Base-by-base conservation (phyloP, 2,888 invertebrate genomes). In the Metalampra italica region DNA sequence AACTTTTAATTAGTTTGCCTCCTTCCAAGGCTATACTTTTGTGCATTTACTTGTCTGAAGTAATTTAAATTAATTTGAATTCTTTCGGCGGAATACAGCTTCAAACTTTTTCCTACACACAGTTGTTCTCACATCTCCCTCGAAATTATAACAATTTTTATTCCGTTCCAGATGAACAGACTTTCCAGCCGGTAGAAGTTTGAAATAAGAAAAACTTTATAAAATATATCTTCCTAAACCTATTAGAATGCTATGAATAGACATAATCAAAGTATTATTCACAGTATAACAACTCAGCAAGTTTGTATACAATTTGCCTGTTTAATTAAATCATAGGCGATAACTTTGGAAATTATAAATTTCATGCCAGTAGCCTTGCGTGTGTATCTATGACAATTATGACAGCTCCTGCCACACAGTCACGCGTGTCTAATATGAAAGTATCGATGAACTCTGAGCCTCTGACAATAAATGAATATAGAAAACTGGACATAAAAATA, bases 1-100 rank as follows among this genome's bases (percentile, higher is more conserved):
- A 88, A 88, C 85, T 88, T 89, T 87, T 88, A 88, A 89, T 88
- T 87, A 87, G 86, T 88, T 87, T 73, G 76, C 78, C 76, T 82
- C 71, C 78, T 80, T 78, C 79, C 70, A 74, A 22, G 22, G 73
- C 80, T 71, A 82, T 84, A 86, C 87, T 86, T 86, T 81, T 81
- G 82, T 84, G 82, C 84, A 81, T 82, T 84, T 71, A 70, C 69
- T 71, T 81, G 77, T 78, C 73, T 74, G 58, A 72, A 80, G 77
- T 79, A 80, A 82, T 81, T 82, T 81, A 74, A 82, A 82, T 82
- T 81, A 82, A 82, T 82, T 82, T 76, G 74, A 81, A 82, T 82
- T 79, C 80, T 78, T 81, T 75, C 65, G 63, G 54, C 54, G 57
- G 59, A 62, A 67, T 66, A 62, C 62, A 64, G 62, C 62, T 60